A percentile compares a stretch with the other conserved stretches of the same genome.
These are phyloP conservation scores for Drosophila punjabiensis DNA, from an alignment of 1,140 invertebrate genomes.

Conservation along the genomic window DNA sequence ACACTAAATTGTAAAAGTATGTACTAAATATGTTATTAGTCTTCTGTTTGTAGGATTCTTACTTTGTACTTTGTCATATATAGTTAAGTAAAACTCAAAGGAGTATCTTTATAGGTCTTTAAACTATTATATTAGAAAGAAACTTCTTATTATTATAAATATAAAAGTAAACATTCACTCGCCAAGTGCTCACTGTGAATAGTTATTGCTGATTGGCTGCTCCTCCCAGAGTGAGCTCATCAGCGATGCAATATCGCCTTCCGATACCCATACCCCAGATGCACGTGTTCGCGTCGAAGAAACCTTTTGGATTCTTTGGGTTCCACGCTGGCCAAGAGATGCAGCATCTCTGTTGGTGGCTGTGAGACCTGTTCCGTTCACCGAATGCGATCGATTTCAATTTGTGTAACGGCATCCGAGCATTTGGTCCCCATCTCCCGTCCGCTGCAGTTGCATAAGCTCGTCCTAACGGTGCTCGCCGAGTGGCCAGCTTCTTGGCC, in stretches of 20 bases:
- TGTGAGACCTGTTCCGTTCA: constrained; percentile 47
- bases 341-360: not conserved
- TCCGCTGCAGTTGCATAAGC: constrained; percentile 26
- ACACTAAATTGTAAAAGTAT: not conserved
- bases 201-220: not conserved
- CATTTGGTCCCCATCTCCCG: constrained; percentile 4
- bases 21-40: not conserved
- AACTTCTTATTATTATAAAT: too few relatives aligned
- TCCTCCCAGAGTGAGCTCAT: constrained; percentile 43
- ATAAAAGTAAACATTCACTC: not conserved
- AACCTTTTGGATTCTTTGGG: constrained; percentile 8
- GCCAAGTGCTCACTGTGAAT: not conserved
- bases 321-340: constrained; percentile 4
- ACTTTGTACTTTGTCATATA: too few relatives aligned
- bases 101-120: too few relatives aligned
- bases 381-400: constrained; percentile 54
- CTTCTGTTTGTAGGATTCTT: not conserved
- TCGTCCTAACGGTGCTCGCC: constrained; percentile 31
- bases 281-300: constrained; percentile 11
- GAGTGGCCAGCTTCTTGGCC: constrained; percentile 16
- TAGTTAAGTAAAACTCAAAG: too few relatives aligned
- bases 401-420: constrained; percentile 54
- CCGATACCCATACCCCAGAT: not conserved
- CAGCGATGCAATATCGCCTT: constrained; percentile 9
- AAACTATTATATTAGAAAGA: too few relatives aligned